Conservation (phyloP, 1,140 invertebrate species). For the Aphelinus atriplicis region DNA sequence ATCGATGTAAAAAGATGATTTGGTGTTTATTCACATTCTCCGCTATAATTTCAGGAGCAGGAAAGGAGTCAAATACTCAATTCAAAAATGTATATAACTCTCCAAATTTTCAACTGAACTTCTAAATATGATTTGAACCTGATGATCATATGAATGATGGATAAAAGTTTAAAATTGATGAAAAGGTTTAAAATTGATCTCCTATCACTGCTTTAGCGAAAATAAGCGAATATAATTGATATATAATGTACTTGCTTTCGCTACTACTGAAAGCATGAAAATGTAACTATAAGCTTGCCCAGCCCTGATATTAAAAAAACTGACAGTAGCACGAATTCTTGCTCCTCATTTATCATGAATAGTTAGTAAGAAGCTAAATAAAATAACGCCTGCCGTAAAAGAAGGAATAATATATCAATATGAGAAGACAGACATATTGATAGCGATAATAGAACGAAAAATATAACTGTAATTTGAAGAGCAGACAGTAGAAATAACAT, state of each 20-base stretch:
- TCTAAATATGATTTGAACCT: too few species aligned
- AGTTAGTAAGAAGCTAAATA: conserved; percentile 55
- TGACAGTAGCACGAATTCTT: conserved; percentile 15
- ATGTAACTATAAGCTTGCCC: conserved; percentile 54
- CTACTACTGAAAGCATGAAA: conserved; percentile 23
- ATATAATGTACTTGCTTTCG: conserved; percentile 15
- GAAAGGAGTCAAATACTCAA: too few species aligned
- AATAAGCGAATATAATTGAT: not conserved
- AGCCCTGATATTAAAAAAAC: conserved; percentile 50
- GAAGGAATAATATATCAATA: conserved; percentile 5
- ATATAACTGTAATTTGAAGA: not conserved
- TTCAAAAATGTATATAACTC: too few species aligned
- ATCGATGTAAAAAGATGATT: too few species aligned
- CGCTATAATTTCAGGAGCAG: too few species aligned
- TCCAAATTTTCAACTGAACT: too few species aligned
- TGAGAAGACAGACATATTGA: conserved; percentile 19
- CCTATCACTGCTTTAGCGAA: not conserved
- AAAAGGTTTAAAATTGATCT: too few species aligned
- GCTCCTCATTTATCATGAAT: conserved; percentile 36
- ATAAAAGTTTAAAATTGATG: too few species aligned
- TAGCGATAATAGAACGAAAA: conserved; percentile 13
- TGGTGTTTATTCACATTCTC: too few species aligned
- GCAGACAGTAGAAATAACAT: not conserved
- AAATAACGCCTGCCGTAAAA: conserved; percentile 16
- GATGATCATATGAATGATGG: too few species aligned